Conservation (phyloP, 2,797 vertebrate genomes). For the Macrochelys suwanniensis region DNA sequence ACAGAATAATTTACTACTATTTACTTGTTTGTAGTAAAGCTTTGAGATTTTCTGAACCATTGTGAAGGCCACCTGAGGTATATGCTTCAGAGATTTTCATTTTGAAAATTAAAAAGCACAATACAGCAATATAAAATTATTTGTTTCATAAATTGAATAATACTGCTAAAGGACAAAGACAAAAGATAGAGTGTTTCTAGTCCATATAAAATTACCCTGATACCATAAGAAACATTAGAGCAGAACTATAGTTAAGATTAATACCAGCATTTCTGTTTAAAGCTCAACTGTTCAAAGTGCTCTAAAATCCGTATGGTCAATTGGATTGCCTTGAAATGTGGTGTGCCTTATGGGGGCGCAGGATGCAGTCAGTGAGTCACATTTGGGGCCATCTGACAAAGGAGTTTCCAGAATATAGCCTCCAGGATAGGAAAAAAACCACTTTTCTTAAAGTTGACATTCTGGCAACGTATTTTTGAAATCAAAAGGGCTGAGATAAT, state of each 20-base stretch:
- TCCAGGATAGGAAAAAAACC: no score
- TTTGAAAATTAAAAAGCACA: neutral
- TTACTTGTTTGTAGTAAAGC: constrained; percentile 16
- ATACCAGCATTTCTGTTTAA: neutral
- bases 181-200: neutral
- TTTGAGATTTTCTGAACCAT: neutral
- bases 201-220: neutral
- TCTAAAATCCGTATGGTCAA: neutral
- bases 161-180: neutral
- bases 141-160: constrained; percentile 10
- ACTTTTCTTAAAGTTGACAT: neutral
- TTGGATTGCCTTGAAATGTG: neutral
- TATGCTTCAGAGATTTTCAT: constrained; percentile 20
- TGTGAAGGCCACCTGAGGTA: neutral
- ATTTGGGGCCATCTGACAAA: neutral
- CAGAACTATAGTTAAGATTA: neutral
- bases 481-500: neutral
- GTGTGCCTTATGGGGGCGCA: neutral
- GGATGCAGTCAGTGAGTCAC: neutral
- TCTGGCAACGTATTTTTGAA: neutral
- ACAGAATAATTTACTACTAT: constrained; percentile 20
- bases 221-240: neutral
- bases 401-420: neutral
- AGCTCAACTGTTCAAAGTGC: neutral
- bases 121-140: neutral